Evolutionary conservation across 2,888 invertebrate species (phyloP).

Genomic region (Colletes collaris): DNA sequence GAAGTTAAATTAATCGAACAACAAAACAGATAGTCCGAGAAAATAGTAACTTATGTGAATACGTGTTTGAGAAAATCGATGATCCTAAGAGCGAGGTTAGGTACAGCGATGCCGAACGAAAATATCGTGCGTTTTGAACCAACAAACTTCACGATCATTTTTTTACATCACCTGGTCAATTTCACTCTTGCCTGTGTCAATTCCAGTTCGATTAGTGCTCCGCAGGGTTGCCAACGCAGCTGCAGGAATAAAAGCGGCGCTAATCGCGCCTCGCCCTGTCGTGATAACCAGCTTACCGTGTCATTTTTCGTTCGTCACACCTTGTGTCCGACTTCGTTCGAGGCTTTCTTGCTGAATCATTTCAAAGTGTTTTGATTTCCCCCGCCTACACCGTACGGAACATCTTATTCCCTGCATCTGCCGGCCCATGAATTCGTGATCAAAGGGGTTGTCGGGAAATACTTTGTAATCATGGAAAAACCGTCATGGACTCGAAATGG

Average conservation of each 20-base stretch:
- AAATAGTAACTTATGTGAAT: no score
- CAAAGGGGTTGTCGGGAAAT: not conserved
- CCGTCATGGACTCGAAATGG: no score
- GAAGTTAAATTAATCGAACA: no score
- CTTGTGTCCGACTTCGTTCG: constrained; percentile 27
- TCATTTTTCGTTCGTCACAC: constrained; percentile 55
- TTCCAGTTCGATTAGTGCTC: constrained; percentile 35
- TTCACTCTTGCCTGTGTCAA: constrained; percentile 30
- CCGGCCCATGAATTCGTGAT: constrained; percentile 1
- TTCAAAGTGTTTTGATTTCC: constrained; percentile 29
- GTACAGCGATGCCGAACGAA: no score
- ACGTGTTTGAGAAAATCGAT: no score
- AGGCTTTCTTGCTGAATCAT: constrained; percentile 44
- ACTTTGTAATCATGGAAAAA: no score
- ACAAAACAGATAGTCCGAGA: no score
- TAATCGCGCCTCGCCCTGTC: constrained; percentile 46
- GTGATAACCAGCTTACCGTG: constrained; percentile 50
- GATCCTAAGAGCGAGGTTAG: no score
- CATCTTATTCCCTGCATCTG: constrained; percentile 37
- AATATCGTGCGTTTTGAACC: no score
- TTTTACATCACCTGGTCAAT: constrained; percentile 45
- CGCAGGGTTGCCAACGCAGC: constrained; percentile 36
- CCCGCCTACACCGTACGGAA: constrained; percentile 6
- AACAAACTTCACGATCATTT: not conserved
- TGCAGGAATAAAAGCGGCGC: constrained; percentile 46